Evolutionary conservation across 2,888 invertebrate genomes (phyloP), one percentile per base, ranked within the genome.

Genomic region (Panopea generosa): DNA sequence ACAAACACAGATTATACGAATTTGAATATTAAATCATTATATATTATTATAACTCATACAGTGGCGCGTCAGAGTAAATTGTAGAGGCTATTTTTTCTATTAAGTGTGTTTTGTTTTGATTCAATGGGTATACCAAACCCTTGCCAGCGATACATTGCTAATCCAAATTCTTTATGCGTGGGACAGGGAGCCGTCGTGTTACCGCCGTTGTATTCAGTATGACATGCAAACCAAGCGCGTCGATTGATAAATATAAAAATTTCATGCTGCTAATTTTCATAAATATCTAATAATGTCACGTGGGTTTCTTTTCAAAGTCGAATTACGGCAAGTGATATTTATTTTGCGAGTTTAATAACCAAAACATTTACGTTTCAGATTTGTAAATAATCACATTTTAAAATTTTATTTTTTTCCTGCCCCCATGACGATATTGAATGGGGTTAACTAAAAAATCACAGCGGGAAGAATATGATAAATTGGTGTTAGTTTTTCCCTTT

Each of bases 221-320:
- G 49, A 33, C 56, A 56, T 57, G 62, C 53, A 52, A 68, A 67
- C 66, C 66, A 47, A 14, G 47, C 11, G 18, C 47, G n/a, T 38
- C n/a, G 9, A 27, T n/a, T 29, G 47, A 40, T 33, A 73, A 56
- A 56, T 59, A 52, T 29, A 33, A 50, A 56, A 50, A 69, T 69
- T 75, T 69, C 65, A 75, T 52, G 74, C 70, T 67, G 74, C 53
- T 74, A 68, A 68, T 70, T 60, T 74, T 74, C 66, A 74, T 78
- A 78, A 73, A 78, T 71, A 74, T 70, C 67, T 62, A 70, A 78
- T 57, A 67, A 63, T 53, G 43, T 74, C 78, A 47, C 22, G 67
- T 63, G 57, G 74, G 9, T 56, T 40, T 24, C 55, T 55, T 55
- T 74, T 71, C 59, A 62, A 18, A 53, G 22, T n/a, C 7, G 49